phyloP scores from a whole-genome alignment of 2,888 invertebrate species.

The Calameuta idolon region DNA sequence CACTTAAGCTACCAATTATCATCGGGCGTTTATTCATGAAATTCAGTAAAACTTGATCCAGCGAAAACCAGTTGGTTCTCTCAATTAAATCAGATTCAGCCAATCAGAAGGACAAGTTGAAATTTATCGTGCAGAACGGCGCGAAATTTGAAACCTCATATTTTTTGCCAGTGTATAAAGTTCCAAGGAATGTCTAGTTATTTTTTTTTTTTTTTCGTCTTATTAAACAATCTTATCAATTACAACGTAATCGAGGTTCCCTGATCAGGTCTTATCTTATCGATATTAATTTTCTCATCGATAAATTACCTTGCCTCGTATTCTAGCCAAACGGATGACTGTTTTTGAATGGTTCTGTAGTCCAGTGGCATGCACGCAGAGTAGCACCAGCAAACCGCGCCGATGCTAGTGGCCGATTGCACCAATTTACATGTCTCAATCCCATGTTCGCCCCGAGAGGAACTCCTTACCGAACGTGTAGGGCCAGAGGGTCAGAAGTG shows the following conservation, averaged over 20 bases:
- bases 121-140: neutral
- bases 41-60: neutral
- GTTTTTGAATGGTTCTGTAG: constrained; percentile 47
- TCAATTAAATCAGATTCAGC: neutral
- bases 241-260: neutral
- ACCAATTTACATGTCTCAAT: constrained; percentile 67
- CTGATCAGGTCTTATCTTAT: neutral
- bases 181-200: neutral
- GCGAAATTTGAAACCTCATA: neutral
- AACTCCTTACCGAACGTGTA: constrained; percentile 22
- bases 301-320: neutral
- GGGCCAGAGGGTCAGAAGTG: constrained; percentile 22
- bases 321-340: neutral
- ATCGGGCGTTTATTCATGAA: neutral
- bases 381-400: constrained; percentile 50
- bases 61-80: neutral
- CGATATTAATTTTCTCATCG: neutral
- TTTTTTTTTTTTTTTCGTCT: neutral
- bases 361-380: constrained; percentile 39
- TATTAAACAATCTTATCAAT: neutral
- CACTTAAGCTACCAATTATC: neutral
- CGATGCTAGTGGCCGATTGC: constrained; percentile 60
- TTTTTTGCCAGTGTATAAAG: neutral
- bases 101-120: neutral
- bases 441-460: constrained; percentile 48